Conservation (phyloP, 2,797 vertebrate genomes). For the Mormyrus proboscirostris region DNA sequence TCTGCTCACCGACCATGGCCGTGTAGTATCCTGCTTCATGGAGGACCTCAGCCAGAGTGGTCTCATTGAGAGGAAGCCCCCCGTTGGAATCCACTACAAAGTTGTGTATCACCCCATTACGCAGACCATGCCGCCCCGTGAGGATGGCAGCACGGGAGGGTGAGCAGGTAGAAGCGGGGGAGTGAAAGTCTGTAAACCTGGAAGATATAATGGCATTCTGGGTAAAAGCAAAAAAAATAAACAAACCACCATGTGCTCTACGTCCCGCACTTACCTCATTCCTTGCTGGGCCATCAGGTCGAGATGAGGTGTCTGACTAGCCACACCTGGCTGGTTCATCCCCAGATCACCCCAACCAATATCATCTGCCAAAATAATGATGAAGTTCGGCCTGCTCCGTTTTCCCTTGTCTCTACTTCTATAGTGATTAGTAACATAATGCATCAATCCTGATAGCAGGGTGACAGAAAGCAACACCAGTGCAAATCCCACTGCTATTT, state of each 20-base stretch:
- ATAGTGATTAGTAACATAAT: conserved; percentile 34
- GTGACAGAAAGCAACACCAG: conserved; percentile 39
- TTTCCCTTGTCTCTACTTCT: neutral
- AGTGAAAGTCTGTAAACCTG: conserved; percentile 90
- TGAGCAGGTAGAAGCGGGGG: conserved; percentile 88
- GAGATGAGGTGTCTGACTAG: conserved; percentile 71
- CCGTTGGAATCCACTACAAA: conserved; percentile 74
- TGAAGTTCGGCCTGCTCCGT: conserved; percentile 70
- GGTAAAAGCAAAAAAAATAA: neutral
- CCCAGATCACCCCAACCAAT: conserved; percentile 93
- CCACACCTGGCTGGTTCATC: conserved; percentile 62
- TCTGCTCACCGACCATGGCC: conserved; percentile 68
- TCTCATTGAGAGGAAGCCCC: conserved; percentile 85
- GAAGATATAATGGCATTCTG: neutral
- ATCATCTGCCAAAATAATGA: conserved; percentile 88
- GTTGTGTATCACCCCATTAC: conserved; percentile 90
- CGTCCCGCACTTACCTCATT: conserved; percentile 60
- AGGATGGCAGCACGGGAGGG: conserved; percentile 88
- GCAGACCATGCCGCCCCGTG: conserved; percentile 80
- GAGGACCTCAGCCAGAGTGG: conserved; percentile 77
- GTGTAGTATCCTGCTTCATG: conserved; percentile 75
- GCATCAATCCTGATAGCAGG: conserved; percentile 50
- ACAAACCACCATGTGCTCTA: neutral
- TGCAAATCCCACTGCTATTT: conserved; percentile 44
- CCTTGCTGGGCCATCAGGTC: conserved; percentile 75